A percentile compares a stretch with the other conserved stretches of the same genome.
Conservation (phyloP, 2,888 invertebrate species). For the Torymus auratus region DNA sequence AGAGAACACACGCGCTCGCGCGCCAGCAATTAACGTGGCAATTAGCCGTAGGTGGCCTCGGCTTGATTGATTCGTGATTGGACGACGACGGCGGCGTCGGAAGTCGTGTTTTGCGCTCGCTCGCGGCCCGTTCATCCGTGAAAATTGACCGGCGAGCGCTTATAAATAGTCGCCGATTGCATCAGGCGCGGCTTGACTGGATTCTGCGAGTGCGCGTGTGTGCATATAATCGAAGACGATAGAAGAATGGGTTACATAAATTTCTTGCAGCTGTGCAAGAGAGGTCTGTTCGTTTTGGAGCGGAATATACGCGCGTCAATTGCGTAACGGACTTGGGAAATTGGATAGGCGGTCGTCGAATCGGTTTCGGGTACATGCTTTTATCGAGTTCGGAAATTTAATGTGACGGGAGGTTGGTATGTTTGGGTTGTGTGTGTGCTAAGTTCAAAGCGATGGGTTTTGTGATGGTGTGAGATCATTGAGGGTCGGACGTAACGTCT, state of each 20-base stretch:
- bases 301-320: not conserved
- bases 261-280: not conserved
- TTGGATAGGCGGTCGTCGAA: no score
- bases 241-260: constrained; percentile 28
- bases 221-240: not conserved
- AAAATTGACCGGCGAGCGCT: constrained; percentile 28
- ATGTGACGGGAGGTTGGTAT: no score
- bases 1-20: not conserved
- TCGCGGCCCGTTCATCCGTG: not conserved
- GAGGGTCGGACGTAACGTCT: no score
- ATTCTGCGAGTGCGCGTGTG: no score
- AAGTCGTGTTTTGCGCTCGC: constrained; percentile 33
- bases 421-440: no score
- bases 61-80: constrained; percentile 69
- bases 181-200: not conserved
- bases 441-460: no score
- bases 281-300: not conserved
- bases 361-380: no score
- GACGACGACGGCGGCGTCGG: constrained; percentile 47
- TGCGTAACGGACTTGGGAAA: not conserved
- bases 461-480: no score
- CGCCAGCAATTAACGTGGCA: constrained; percentile 68
- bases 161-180: constrained; percentile 25
- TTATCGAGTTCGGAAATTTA: no score
- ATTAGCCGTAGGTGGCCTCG: constrained; percentile 64